Base-by-base conservation (phyloP, 2,113 vertebrate genomes). In the Chionodraco myersi region DNA sequence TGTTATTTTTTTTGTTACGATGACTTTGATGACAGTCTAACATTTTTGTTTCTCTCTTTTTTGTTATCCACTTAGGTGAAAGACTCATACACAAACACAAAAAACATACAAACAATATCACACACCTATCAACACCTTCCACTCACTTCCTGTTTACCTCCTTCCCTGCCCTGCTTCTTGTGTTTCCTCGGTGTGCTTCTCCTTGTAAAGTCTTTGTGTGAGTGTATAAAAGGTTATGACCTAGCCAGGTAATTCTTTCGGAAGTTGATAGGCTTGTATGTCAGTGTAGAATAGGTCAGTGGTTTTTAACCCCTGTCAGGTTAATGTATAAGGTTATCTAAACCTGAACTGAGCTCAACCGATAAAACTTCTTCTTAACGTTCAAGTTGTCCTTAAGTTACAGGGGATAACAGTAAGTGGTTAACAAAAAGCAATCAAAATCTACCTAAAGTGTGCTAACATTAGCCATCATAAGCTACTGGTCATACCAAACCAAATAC, bases 51-150 rank as follows among this genome's bases (percentile, higher is more conserved):
- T 88, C 88, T 88, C 53, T 86, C 65, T 79, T 63, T 86, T 90
- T 86, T 91, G 90, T 91, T 90, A 79, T 93, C 91, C 82, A 83
- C 83, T 80, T 88, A 95, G 95, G 95, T 95, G 92, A 95, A 93
- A 92, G 75, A 89, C 82, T 64, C 88, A 79, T 1, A 79, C 78
- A 72, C 74, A 77, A 23, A 77, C 49, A 58, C 66, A 72, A 64
- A n/a, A 76, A 48, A 77, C 41, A 70, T 14, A n/a, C 56, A 69
- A 10, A 79, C 76, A 79, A 30, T 9, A 2, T 79, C 70, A 86
- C 81, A 86, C 74, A 79, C 48, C 45, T 72, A 64, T 73, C 12
- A 16, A 82, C 59, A 71, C n/a, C 44, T 49, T 52, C 47, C 26
- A 5, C 9, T 59, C 34, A 45, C 23, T 68, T 84, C 48, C 70